A percentile compares a stretch with the other conserved stretches of the same genome.
Evolutionary conservation across 2,113 vertebrate genomes (phyloP).

Genomic region (Osmerus eperlanus): DNA sequence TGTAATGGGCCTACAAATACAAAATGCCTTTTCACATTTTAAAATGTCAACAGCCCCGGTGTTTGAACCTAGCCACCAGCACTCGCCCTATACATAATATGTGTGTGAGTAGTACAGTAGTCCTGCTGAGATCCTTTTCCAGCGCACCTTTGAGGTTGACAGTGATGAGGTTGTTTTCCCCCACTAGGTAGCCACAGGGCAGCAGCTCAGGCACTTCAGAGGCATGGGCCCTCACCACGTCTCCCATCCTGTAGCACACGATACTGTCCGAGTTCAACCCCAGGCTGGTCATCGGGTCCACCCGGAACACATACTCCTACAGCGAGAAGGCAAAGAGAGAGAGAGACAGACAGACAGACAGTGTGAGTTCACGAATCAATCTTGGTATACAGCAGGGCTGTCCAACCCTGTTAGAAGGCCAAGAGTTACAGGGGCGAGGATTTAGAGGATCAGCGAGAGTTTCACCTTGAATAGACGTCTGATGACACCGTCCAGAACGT

Average conservation of each 20-base stretch:
- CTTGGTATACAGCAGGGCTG: no score
- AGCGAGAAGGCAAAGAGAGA: slow-evolving; percentile 13
- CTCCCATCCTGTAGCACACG: slow-evolving; percentile 89
- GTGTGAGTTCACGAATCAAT: not conserved
- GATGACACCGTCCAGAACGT: slow-evolving; percentile 93
- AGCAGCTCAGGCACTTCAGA: slow-evolving; percentile 85
- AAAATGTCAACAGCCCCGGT: no score
- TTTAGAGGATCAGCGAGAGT: not conserved
- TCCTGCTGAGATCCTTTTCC: no score
- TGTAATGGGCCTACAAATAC: no score
- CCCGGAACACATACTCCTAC: slow-evolving; percentile 93
- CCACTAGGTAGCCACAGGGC: slow-evolving; percentile 96
- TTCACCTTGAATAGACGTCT: slow-evolving; percentile 94
- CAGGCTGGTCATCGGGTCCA: slow-evolving; percentile 88
- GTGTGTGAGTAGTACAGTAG: no score
- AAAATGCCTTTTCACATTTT: no score
- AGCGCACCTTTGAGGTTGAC: slow-evolving; percentile 90
- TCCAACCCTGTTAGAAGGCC: no score
- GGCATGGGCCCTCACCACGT: slow-evolving; percentile 82
- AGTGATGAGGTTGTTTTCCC: slow-evolving; percentile 90
- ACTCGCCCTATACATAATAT: no score
- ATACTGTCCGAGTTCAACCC: slow-evolving; percentile 95
- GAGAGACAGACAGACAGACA: not conserved
- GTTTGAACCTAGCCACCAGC: no score
- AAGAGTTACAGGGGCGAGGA: no score